Percentiles rank a stretch among this genome's conserved stretches.
Evolutionary conservation across 2,797 vertebrate genomes (phyloP).

Genomic region (Lycodopsis pacificus): DNA sequence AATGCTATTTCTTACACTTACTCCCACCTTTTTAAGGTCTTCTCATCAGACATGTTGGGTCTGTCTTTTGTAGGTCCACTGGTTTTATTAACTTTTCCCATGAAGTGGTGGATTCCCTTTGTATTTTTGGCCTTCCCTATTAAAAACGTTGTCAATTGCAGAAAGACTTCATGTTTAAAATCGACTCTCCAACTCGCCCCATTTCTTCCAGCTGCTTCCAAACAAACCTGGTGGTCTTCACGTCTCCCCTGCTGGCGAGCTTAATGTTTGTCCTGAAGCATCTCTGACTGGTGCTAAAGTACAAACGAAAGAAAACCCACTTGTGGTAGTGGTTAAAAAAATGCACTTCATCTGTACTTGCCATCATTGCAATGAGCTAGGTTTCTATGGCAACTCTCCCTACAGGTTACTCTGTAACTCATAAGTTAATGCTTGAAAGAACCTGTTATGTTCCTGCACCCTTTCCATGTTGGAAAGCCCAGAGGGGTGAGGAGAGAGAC

Average conservation of each 20-base stretch:
- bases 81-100: background rate
- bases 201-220: conserved; percentile 18
- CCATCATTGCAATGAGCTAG: conserved; percentile 73
- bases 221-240: conserved; percentile 22
- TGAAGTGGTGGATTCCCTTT: background rate
- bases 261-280: conserved; percentile 39
- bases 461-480: conserved; percentile 57
- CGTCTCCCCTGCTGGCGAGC: conserved; percentile 17
- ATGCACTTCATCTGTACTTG: conserved; percentile 58
- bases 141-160: conserved; percentile 18
- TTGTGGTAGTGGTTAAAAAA: conserved; percentile 59
- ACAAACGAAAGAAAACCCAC: conserved; percentile 43
- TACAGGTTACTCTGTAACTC: conserved; percentile 82
- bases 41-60: background rate
- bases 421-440: conserved; percentile 82
- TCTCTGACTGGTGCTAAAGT: conserved; percentile 38
- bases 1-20: background rate
- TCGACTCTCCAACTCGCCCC: background rate
- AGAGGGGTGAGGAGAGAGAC: conserved; percentile 51
- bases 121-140: conserved; percentile 4
- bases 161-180: conserved; percentile 32
- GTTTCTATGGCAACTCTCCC: conserved; percentile 86
- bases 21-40: conserved; percentile 17
- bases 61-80: background rate
- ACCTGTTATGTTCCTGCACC: conserved; percentile 59